Base-by-base conservation (phyloP, 1,140 invertebrate genomes). In the Stegodyphus dumicola region DNA sequence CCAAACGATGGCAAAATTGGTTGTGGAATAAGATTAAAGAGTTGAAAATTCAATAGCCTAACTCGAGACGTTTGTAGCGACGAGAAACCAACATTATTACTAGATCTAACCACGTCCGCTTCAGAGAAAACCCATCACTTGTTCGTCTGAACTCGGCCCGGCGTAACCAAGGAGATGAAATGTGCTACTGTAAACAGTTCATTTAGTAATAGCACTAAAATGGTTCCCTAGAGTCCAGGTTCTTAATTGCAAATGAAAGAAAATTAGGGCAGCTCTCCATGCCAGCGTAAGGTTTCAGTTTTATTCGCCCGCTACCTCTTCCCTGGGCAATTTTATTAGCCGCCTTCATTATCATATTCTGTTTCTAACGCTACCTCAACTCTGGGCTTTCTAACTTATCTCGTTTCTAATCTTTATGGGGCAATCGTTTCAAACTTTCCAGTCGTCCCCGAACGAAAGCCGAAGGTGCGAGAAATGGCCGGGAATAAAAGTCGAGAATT, bases 181-280 rank as follows among this genome's bases (percentile, higher is more conserved):
- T 85, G 69, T 78, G 75, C 84, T 86, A 86, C 84, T 86, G 84
- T 86, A 86, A 86, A 86, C 84, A 86, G 84, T 86, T 86, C 84
- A 86, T 86, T 78, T 86, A 86, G 84, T 86, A 78, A 86, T 86
- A 78, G 84, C 84, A 86, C 75, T 86, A 86, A 86, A 86, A 86
- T 86, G 84, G 84, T 60, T 86, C 84, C 84, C 84, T n/a, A 65
- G 84, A 70, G 84, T 73, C 53, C 74, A 71, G 75, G 84, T 86
- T 86, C 84, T 86, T 86, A 86, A 86, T 86, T 86, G 84, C 84
- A 86, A 86, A 86, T 86, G 84, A 86, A 86, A 86, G 84, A 86
- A 86, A 86, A 86, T 86, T 77, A 86, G 84, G 84, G 75, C 78
- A 78, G 84, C 33, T 51, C 54, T 67, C 66, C 76, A 53, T 53